Evolutionary conservation across 2,113 vertebrate species (phyloP), one percentile per base, ranked within the genome.

Genomic region (Forbesichthys agassizii): DNA sequence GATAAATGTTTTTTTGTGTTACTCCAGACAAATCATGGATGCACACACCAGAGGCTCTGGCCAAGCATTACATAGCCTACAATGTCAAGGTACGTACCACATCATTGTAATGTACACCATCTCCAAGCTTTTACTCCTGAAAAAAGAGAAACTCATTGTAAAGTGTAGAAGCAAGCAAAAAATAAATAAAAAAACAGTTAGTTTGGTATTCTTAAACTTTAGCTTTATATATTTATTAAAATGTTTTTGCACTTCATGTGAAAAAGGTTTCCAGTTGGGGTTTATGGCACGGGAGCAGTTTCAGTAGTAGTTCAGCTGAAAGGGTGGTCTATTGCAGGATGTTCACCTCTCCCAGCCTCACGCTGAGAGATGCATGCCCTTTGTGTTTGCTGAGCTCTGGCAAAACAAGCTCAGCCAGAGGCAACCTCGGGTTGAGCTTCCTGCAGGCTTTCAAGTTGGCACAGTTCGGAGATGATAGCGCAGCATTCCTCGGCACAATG

Each of bases 21-120:
- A 48, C 95, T 95, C 60, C 94, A 99, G 97, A 99, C 90, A 99
- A 98, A 94, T 95, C 96, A 68, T 99, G 97, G 97, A 99, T 99
- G 96, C 97, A 99, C 80, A 98, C 95, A 6, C 97, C 97, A 11
- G 97, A 99, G 66, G 95, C 96, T 61, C 93, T 98, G 93, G 96
- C 96, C 90, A 99, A 98, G 89, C 96, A 98, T 87, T 98, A 96
- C 90, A 98, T 99, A 79, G 88, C 96, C 58, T 99, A 99, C 93
- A 98, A 96, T 86, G 95, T 90, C 84, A 99, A 99, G 95, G 97
- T 99, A 95, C 81, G 93, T 90, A 81, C 55, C 33, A 36, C 64
- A 11, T 18, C 18, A 18, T 63, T 48, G 11, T 33, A 49, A 10
- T 71, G 18, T 47, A 27, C 49, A 56, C 14, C 36, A 33, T 11